A percentile compares a stretch with the other conserved stretches of the same genome.
Conservation (phyloP, 2,113 vertebrate genomes). For the Xyliphius kryptos region DNA sequence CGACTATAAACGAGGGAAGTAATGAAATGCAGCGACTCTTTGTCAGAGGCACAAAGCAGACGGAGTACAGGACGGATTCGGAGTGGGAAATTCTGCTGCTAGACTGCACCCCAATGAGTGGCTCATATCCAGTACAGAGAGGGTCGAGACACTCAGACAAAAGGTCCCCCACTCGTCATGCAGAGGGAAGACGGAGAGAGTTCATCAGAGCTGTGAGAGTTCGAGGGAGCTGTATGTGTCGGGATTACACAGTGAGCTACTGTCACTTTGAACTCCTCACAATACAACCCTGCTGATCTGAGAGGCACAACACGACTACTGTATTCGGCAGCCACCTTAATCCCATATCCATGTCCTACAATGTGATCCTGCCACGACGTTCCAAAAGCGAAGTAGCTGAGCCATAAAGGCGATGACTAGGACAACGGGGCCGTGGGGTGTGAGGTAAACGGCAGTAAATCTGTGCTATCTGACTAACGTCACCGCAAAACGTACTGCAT, state of each 20-base stretch:
- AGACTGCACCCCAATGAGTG: constrained; percentile 61
- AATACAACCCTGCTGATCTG: constrained; percentile 7
- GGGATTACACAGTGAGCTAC: constrained; percentile 24
- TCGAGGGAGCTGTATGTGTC: neutral
- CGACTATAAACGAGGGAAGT: constrained; percentile 42
- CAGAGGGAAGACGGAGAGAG: constrained; percentile 20
- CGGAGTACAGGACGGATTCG: constrained; percentile 53
- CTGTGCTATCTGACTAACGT: no score
- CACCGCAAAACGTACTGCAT: no score
- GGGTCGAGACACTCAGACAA: constrained; percentile 58
- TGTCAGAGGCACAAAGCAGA: constrained; percentile 56
- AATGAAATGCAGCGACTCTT: constrained; percentile 68
- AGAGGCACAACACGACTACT: neutral
- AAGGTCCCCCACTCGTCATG: constrained; percentile 61
- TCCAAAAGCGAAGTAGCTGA: no score
- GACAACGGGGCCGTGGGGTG: no score
- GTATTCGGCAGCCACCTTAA: neutral
- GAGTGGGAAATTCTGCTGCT: constrained; percentile 59
- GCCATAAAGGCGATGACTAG: no score
- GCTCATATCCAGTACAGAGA: constrained; percentile 59
- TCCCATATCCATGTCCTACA: no score
- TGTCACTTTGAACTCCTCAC: constrained; percentile 20
- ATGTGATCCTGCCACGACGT: no score
- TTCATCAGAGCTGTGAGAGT: neutral
- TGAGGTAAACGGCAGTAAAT: no score